These are phyloP conservation scores for Cistogaster globosa DNA, from an alignment of 2,888 invertebrate genomes.

Conservation along the genomic window DNA sequence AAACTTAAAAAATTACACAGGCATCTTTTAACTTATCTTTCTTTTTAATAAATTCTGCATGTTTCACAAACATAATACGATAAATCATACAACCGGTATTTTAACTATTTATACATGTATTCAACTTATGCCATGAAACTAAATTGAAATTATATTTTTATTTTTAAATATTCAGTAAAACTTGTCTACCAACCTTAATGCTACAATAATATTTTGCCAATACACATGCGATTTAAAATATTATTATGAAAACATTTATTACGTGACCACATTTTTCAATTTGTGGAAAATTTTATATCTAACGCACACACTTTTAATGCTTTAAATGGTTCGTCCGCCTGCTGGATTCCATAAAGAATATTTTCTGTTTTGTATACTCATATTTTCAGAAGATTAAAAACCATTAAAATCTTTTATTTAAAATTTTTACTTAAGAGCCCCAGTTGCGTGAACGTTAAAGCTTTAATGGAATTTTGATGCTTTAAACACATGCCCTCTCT, in stretches of 20 bases:
- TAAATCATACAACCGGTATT: too few relatives aligned
- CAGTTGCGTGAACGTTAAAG: conserved; percentile 21
- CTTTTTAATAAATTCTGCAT: too few relatives aligned
- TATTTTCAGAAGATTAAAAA: neutral
- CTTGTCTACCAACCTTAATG: neutral
- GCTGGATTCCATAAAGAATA: too few relatives aligned
- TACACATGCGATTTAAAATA: conserved; percentile 35
- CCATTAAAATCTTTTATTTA: conserved; percentile 5
- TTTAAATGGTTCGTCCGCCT: conserved; percentile 28
- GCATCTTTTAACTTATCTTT: too few relatives aligned
- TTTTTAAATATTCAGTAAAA: neutral
- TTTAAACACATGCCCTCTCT: neutral
- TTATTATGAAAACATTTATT: conserved; percentile 47
- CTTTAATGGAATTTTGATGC: conserved; percentile 3
- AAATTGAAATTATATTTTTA: neutral
- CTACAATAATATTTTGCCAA: neutral
- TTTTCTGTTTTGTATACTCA: neutral
- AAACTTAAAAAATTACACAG: too few relatives aligned
- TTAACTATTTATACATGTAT: too few relatives aligned
- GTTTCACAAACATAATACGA: too few relatives aligned
- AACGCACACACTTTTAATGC: conserved; percentile 2
- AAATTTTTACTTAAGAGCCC: conserved; percentile 9
- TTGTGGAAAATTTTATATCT: conserved; percentile 28
- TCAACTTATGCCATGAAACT: too few relatives aligned
- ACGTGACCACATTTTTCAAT: conserved; percentile 63